These are phyloP conservation scores for Paramacrobiotus metropolitanus DNA, from an alignment of 1,140 invertebrate genomes.

Conservation along the genomic window DNA sequence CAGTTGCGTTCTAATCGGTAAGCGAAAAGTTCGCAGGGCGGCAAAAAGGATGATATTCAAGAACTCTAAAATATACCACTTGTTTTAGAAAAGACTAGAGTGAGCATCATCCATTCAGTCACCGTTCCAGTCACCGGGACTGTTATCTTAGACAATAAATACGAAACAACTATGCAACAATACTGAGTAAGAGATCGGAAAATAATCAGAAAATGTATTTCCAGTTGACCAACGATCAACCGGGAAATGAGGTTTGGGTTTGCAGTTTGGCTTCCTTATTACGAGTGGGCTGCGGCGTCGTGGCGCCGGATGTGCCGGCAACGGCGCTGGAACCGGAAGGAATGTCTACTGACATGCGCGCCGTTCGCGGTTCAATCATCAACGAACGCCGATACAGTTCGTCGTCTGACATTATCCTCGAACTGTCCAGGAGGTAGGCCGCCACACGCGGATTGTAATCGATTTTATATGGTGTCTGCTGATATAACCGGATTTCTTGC, in stretches of 20 bases:
- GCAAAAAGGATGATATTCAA: no score
- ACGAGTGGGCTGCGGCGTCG: not conserved
- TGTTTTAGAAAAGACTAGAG: no score
- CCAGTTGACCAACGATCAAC: no score
- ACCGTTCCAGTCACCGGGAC: no score
- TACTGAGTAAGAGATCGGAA: no score
- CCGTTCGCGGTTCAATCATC: conserved; percentile 48
- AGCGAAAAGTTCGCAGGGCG: no score
- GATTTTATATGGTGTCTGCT: conserved; percentile 76
- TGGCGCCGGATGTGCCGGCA: not conserved
- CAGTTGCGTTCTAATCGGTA: no score
- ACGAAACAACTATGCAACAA: no score
- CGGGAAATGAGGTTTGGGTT: conserved; percentile 1
- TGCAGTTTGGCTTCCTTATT: not conserved
- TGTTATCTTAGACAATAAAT: no score
- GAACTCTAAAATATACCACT: no score
- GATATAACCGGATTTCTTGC: conserved; percentile 66
- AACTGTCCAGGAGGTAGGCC: conserved; percentile 52
- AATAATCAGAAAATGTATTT: no score
- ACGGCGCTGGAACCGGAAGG: not conserved
- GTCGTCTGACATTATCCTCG: conserved; percentile 45
- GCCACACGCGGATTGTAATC: conserved; percentile 42
- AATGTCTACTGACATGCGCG: conserved; percentile 1
- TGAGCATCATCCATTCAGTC: no score
- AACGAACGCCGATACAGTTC: conserved; percentile 56